Conservation (phyloP, 2,888 invertebrate genomes). For the Cantharis rufa region DNA sequence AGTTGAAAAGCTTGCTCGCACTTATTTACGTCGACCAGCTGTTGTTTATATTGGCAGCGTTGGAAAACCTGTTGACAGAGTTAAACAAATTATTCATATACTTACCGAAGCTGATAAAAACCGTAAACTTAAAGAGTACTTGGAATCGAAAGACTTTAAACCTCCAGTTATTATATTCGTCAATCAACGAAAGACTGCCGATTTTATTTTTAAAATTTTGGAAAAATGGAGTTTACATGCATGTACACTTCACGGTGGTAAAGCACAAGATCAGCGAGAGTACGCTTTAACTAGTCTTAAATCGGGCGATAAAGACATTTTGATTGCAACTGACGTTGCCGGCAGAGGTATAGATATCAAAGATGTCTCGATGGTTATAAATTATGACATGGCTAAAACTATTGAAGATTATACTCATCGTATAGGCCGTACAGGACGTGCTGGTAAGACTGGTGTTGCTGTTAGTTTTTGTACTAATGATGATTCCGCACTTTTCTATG, state of each 20-base stretch:
- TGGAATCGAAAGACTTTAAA: conserved; percentile 81
- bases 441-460: conserved; percentile 94
- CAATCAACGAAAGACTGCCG: conserved; percentile 99
- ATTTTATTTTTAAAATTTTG: conserved; percentile 93
- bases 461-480: conserved; percentile 97
- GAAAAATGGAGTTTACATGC: conserved; percentile 97
- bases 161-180: conserved; percentile 99
- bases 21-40: too few species aligned
- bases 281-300: conserved; percentile 96
- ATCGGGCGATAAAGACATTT: conserved; percentile 94
- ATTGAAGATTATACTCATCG: conserved; percentile 98
- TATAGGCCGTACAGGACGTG: conserved; percentile 98
- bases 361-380: conserved; percentile 96
- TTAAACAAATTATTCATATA: too few species aligned
- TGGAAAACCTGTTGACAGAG: too few species aligned
- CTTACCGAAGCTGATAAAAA: too few species aligned
- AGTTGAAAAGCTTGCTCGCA: too few species aligned
- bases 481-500: conserved; percentile 93
- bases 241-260: conserved; percentile 97
- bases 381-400: conserved; percentile 99
- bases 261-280: conserved; percentile 99
- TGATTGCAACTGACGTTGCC: conserved; percentile 99
- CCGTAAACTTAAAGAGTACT: conserved; percentile 90
- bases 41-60: too few species aligned
- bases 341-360: conserved; percentile 99